phyloP scores from a whole-genome alignment of 1,140 invertebrate species.

The Zaprionus taronus region DNA sequence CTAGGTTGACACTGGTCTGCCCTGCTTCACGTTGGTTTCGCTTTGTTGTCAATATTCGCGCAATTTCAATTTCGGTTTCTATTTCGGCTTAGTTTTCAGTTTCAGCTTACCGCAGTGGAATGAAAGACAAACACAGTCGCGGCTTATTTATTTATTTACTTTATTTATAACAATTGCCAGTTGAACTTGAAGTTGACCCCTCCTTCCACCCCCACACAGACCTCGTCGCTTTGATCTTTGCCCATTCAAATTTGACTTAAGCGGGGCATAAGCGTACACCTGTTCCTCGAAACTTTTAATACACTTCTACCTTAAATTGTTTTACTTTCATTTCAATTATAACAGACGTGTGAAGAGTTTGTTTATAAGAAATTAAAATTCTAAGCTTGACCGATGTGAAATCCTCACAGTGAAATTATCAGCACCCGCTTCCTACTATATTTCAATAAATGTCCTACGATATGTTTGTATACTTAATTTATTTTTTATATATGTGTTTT shows the following conservation, averaged over 20 bases:
- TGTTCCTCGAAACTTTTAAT: not conserved
- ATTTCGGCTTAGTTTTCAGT: constrained; percentile 59
- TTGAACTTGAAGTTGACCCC: constrained; percentile 8
- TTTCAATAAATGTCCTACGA: not conserved
- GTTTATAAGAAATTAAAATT: too few species aligned
- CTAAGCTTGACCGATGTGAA: too few species aligned
- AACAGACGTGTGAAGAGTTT: too few species aligned
- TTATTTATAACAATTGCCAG: constrained; percentile 17
- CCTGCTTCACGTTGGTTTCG: constrained; percentile 28
- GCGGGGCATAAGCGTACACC: not conserved
- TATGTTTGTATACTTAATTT: not conserved
- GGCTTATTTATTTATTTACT: constrained; percentile 21
- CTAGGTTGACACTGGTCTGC: constrained; percentile 70
- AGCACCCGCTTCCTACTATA: not conserved
- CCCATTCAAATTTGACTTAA: not conserved
- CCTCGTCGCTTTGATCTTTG: not conserved
- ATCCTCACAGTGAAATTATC: not conserved
- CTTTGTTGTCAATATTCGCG: constrained; percentile 52
- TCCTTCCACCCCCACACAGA: too few species aligned
- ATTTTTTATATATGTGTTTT: not conserved
- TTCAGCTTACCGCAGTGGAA: constrained; percentile 57
- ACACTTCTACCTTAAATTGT: not conserved
- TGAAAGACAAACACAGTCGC: constrained; percentile 47
- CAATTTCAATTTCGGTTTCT: constrained; percentile 60
- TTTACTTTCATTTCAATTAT: not conserved